Base-by-base conservation (phyloP, 2,888 invertebrate genomes). In the Anticlea derivata region DNA sequence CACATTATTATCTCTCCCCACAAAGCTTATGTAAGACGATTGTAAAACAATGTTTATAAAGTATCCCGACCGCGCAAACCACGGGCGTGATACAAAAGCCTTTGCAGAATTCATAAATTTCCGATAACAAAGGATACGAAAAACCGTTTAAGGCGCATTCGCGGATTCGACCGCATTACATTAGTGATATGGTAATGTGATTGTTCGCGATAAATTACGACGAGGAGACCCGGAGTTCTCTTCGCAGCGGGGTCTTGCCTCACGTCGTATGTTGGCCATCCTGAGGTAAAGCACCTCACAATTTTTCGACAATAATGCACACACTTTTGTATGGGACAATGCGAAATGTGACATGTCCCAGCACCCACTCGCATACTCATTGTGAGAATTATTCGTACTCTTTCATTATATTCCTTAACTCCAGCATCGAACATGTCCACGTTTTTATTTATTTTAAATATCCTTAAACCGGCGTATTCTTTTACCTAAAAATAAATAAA, bases 101-200 rank as follows among this genome's bases (percentile, higher is more conserved):
- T 78, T 79, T 80, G 75, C 75, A 74, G 80, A 76, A 82, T 86
- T 84, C 82, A 88, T 87, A 89, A 83, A 88, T 85, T 81, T 84
- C 71, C 70, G 73, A 75, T 71, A 84, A 89, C 89, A 90, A 90
- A 88, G 83, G 87, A 77, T 73, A 83, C 78, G 78, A 80, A 80
- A 83, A 80, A 83, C 83, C 86, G 82, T 88, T 88, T 88, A 88
- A 86, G 86, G 84, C 69, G 71, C 79, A 86, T 77, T 80, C 76
- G 69, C 79, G 78, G 81, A 82, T 85, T 79, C 81, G 78, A 73
- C 77, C 79, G 82, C 82, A 80, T 88, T 83, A 83, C 83, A 83
- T 86, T 86, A 84, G 84, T 85, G 84, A 85, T 89, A 89, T 89
- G 88, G 85, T 90, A 89, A 90, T 89, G 87, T 85, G 86, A 85